Evolutionary conservation across 2,113 vertebrate genomes (phyloP), one percentile per base, ranked within the genome.

Genomic region (Falco punctatus): DNA sequence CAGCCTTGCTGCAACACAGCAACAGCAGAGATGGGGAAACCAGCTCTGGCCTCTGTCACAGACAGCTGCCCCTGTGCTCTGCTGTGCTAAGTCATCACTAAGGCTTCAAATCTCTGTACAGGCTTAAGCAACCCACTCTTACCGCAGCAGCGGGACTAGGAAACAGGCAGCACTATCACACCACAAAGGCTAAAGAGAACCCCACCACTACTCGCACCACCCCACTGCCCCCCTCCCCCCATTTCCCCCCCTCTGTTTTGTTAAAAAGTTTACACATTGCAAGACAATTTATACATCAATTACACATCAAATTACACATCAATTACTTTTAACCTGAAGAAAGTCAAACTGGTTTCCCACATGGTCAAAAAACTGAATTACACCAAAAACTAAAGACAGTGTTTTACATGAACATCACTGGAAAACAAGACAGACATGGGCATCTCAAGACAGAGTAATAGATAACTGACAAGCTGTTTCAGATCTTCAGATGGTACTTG

Each of bases 331-430:
- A 77, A 86, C 5, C 6, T 77, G 67, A 40, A 57, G 18, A 40
- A 71, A 77, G 57, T 70, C 46, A 58, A 87, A 91, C n/a, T n/a
- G 18, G 28, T 27, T 42, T 92, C 51, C 81, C 32, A 24, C 65
- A 80, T 46, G 57, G 61, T 44, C 87, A 75, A 10, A 94, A 87
- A 92, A 90, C 51, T 81, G 40, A 59, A 73, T 73, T 58, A 92
- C 44, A 67, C 30, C 23, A 64, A 92, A 81, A 90, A 13, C 30
- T 23, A 46, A 73, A 84, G 33, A 30, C 2, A 8, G 10, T 19
- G 24, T 75, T 82, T 66, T 71, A 58, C 5, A 33, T 33, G 54
- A 86, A 61, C 20, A 52, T 54, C 73, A 26, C 52, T 42, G 48
- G 67, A 62, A 89, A 86, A 59, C 15, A 28, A 21, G 38, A 57